Conservation (phyloP, 2,797 vertebrate species). For the Tamandua tetradactyla region DNA sequence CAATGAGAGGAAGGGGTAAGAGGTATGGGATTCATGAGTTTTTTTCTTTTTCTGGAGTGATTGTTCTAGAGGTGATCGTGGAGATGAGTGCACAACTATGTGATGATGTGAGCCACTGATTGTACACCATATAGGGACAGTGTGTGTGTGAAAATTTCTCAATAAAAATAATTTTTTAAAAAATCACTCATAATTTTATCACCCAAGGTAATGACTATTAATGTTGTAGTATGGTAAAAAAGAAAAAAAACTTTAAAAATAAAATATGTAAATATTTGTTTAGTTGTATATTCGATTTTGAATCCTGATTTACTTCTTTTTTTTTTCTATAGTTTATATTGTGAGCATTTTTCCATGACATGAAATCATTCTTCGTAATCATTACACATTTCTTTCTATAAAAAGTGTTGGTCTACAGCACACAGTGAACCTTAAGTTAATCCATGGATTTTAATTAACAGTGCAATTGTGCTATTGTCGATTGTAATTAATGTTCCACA, state of each 20-base stretch:
- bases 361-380: conserved; percentile 28
- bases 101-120: too few relatives aligned
- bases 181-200: conserved; percentile 24
- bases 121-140: too few relatives aligned
- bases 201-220: neutral
- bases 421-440: too few relatives aligned
- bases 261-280: conserved; percentile 4
- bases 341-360: neutral
- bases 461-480: too few relatives aligned
- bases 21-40: too few relatives aligned
- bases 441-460: too few relatives aligned
- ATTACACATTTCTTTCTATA: neutral
- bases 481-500: too few relatives aligned
- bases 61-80: too few relatives aligned
- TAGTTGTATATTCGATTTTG: neutral
- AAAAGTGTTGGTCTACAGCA: neutral
- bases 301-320: conserved; percentile 12
- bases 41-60: too few relatives aligned
- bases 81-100: too few relatives aligned
- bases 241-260: neutral
- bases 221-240: neutral
- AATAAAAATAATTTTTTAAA: too few relatives aligned
- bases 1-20: too few relatives aligned
- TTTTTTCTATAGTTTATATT: neutral
- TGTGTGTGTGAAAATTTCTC: neutral